A percentile compares a stretch with the other conserved stretches of the same genome.
Evolutionary conservation across 2,888 invertebrate genomes (phyloP).

Genomic region (Orthonychiurus folsomi): DNA sequence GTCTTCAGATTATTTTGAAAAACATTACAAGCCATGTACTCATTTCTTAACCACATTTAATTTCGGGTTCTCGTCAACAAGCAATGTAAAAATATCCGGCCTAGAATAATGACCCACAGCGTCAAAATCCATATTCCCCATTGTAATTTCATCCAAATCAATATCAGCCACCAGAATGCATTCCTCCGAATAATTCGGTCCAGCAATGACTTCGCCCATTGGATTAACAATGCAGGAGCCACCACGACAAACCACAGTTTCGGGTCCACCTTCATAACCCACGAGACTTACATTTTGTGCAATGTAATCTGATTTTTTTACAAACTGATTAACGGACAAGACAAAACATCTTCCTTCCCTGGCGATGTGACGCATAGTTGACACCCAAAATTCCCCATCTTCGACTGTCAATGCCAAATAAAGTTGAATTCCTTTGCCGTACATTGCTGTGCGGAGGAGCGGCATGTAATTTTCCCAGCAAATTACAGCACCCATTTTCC

Average conservation of each 20-base stretch:
- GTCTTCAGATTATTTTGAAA: too few species aligned
- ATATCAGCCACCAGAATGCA: slow-evolving; percentile 25
- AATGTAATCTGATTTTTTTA: slow-evolving; percentile 23
- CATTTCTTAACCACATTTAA: slow-evolving; percentile 11
- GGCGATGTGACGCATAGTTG: slow-evolving; percentile 31
- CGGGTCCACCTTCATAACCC: background rate
- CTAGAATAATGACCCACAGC: slow-evolving; percentile 27
- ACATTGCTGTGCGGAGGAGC: slow-evolving; percentile 23
- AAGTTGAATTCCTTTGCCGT: slow-evolving; percentile 29
- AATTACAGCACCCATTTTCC: slow-evolving; percentile 28
- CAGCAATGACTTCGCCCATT: slow-evolving; percentile 25
- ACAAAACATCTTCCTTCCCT: slow-evolving; percentile 32
- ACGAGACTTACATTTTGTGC: slow-evolving; percentile 10
- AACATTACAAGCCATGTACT: too few species aligned
- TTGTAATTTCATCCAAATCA: slow-evolving; percentile 26
- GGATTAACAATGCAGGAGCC: slow-evolving; percentile 28
- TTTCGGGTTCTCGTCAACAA: slow-evolving; percentile 21
- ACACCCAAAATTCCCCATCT: slow-evolving; percentile 21
- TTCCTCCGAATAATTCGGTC: slow-evolving; percentile 26
- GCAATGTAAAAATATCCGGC: slow-evolving; percentile 25
- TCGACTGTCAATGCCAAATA: slow-evolving; percentile 32
- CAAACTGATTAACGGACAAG: slow-evolving; percentile 28
- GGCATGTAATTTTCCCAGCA: slow-evolving; percentile 34
- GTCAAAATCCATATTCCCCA: slow-evolving; percentile 29
- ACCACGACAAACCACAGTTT: slow-evolving; percentile 21